Conservation (phyloP, 1,140 invertebrate species). For the Drosophila pseudoobscura region DNA sequence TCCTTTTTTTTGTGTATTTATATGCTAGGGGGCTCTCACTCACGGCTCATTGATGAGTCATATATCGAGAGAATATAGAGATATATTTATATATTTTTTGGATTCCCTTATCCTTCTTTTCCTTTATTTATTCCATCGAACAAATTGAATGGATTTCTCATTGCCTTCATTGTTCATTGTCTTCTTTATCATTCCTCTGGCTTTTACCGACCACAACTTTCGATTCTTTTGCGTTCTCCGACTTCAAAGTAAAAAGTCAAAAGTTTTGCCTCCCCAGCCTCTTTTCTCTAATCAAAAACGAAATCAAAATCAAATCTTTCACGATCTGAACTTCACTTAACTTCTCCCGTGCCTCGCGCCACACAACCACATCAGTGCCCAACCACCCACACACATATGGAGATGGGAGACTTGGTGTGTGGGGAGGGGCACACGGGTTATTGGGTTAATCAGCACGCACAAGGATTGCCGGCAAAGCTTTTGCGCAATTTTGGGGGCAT, state of each 20-base stretch:
- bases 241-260: conserved; percentile 29
- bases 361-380: not conserved
- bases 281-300: conserved; percentile 33
- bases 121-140: too few relatives aligned
- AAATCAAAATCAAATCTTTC: conserved; percentile 37
- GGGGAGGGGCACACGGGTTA: conserved; percentile 24
- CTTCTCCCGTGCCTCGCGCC: not conserved
- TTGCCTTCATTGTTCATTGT: too few relatives aligned
- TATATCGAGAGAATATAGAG: too few relatives aligned
- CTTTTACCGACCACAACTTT: too few relatives aligned
- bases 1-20: too few relatives aligned
- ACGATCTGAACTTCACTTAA: conserved; percentile 16
- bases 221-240: too few relatives aligned
- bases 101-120: too few relatives aligned
- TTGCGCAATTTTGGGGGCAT: conserved; percentile 15
- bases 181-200: too few relatives aligned
- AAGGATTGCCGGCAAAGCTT: conserved; percentile 35
- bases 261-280: not conserved
- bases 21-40: too few relatives aligned
- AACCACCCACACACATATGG: conserved; percentile 23
- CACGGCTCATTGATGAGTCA: too few relatives aligned
- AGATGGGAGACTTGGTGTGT: not conserved
- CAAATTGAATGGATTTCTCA: too few relatives aligned
- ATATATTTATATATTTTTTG: too few relatives aligned
- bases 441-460: conserved; percentile 60